Base-by-base conservation (phyloP, 2,888 invertebrate species). In the Eupithecia exiguata region DNA sequence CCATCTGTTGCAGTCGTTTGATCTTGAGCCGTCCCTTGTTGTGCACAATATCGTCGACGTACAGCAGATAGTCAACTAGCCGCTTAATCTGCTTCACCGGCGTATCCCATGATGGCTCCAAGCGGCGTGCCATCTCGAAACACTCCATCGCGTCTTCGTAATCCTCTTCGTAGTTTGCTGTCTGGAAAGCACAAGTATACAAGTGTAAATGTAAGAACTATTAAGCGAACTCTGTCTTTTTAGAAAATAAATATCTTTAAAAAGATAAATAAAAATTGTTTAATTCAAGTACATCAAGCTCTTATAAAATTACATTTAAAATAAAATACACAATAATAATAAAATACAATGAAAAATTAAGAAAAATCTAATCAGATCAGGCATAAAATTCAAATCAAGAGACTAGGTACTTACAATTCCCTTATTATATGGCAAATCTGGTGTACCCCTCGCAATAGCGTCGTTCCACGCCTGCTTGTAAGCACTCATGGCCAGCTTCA, bases 391-490 rank as follows among this genome's bases (percentile, higher is more conserved):
- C n/a, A n/a, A n/a, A n/a, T n/a, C n/a, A n/a, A n/a, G n/a, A n/a
- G n/a, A n/a, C n/a, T n/a, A n/a, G n/a, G n/a, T 80, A 95, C 96
- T 96, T 92, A 98, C 98, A 85, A 97, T 95, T 74, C 96, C 97
- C 93, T 97, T 97, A 90, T 98, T 98, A 86, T 96, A 98, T 91
- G 97, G 97, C 66, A 98, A 94, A 91, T 98, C 97, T 0, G 97
- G 96, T 80, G 96, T 97, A 76, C 96, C 96, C 84, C 94, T 95
- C 0, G 97, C 96, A 3, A 96, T 92, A 0, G 96, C 93, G 86
- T 98, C 91, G 88, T 95, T 93, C 89, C 96, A 97, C 0, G 98
- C 98, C 89, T 97, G 97, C 70, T 94, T 95, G 86, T 98, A 98
- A 1, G 98, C 97, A 81, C 96, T 96, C 94, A 98, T 95, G 78